phyloP scores from a whole-genome alignment of 2,797 vertebrate genomes.

The Alauda arvensis region DNA sequence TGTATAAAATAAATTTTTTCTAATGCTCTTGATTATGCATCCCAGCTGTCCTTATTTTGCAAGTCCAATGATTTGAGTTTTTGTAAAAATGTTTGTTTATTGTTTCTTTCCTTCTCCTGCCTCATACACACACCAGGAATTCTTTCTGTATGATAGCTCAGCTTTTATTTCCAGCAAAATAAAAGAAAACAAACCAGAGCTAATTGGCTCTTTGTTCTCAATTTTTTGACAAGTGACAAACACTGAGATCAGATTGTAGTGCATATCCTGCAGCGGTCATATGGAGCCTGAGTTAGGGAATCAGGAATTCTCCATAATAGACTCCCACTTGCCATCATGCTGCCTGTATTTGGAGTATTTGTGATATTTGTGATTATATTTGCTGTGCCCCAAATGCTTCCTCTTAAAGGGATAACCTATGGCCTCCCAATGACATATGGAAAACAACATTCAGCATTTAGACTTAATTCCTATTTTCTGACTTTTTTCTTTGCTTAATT shows the following conservation, averaged over 20 bases:
- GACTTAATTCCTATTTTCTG: not conserved
- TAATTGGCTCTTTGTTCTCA: slow-evolving; percentile 61
- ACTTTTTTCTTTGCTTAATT: not conserved
- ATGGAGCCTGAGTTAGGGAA: slow-evolving; percentile 18
- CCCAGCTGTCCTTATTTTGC: slow-evolving; percentile 60
- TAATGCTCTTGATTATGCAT: slow-evolving; percentile 53
- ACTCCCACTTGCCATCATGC: not conserved
- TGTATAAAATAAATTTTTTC: slow-evolving; percentile 2
- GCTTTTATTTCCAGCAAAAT: slow-evolving; percentile 63
- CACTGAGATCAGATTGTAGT: slow-evolving; percentile 43
- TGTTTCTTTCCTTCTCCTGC: not conserved
- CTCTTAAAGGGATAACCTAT: not conserved
- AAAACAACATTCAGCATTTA: not conserved
- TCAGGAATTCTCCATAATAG: not conserved
- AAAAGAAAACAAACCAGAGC: slow-evolving; percentile 51
- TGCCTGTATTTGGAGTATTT: not conserved
- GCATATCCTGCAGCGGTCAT: slow-evolving; percentile 39
- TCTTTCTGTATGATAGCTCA: slow-evolving; percentile 39
- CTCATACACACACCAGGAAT: slow-evolving; percentile 20
- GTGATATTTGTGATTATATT: not conserved
- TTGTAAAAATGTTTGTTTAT: slow-evolving; percentile 49
- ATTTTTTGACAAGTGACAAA: slow-evolving; percentile 61
- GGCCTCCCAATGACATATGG: not conserved
- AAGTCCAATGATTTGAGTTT: slow-evolving; percentile 45
- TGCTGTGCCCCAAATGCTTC: not conserved